These are phyloP conservation scores for Sebastiscus albofasciatus DNA, from an alignment of 2,797 vertebrate genomes.

Conservation along the genomic window DNA sequence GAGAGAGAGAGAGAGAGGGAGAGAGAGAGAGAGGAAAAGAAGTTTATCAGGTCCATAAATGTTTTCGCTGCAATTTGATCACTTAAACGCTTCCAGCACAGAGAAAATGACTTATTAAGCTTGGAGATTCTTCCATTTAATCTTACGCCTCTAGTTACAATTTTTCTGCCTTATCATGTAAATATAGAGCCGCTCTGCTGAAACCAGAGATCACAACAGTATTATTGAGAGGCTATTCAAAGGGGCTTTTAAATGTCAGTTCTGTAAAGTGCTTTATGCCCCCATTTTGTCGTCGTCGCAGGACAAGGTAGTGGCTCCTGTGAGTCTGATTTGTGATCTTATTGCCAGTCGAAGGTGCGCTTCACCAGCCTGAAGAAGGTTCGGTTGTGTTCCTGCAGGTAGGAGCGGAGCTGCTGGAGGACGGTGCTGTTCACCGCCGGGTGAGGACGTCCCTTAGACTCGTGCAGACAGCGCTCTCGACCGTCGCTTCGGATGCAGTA, in stretches of 20 bases:
- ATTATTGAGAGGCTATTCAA: conserved; percentile 56
- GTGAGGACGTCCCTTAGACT: conserved; percentile 94
- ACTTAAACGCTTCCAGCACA: conserved; percentile 73
- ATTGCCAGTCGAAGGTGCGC: conserved; percentile 93
- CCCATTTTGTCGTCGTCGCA: conserved; percentile 34
- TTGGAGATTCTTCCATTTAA: conserved; percentile 60
- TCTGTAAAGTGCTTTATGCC: conserved; percentile 74
- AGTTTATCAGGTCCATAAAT: conserved; percentile 70
- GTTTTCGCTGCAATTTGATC: conserved; percentile 71
- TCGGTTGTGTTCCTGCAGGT: conserved; percentile 92
- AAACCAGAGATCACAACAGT: conserved; percentile 70
- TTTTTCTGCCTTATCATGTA: conserved; percentile 52
- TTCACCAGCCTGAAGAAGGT: conserved; percentile 94
- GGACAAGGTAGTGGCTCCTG: conserved; percentile 42
- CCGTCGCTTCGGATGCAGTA: conserved; percentile 94
- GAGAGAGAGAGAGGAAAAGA: conserved; percentile 59
- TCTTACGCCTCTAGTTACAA: conserved; percentile 63
- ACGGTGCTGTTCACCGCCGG: conserved; percentile 90
- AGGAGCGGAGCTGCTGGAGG: conserved; percentile 90
- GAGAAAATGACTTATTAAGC: conserved; percentile 74
- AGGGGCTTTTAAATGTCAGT: conserved; percentile 43
- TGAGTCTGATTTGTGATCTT: conserved; percentile 47
- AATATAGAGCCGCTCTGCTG: conserved; percentile 67
- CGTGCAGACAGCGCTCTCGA: conserved; percentile 92
- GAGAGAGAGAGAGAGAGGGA: conserved; percentile 41